A percentile compares a stretch with the other conserved stretches of the same genome.
phyloP scores from a whole-genome alignment of 2,888 invertebrate genomes.

The Sinodicranocentrus sp. region DNA sequence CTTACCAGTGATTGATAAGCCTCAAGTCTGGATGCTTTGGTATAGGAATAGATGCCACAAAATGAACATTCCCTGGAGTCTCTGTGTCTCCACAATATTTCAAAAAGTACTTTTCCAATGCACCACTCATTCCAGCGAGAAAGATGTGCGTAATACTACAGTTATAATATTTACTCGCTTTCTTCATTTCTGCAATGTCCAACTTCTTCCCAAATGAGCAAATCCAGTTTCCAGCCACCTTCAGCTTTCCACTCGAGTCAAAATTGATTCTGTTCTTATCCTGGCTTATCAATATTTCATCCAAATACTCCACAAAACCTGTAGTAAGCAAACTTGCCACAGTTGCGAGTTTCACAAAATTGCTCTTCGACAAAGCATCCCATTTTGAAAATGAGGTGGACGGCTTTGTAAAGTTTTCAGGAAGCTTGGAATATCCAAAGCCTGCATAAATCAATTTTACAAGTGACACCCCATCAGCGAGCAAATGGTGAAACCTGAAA shows the following conservation, averaged over 20 bases:
- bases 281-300: not conserved
- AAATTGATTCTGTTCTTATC: slow-evolving; percentile 24
- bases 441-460: slow-evolving; percentile 37
- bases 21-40: slow-evolving; percentile 38
- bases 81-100: slow-evolving; percentile 22
- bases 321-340: not conserved
- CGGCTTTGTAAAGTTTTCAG: slow-evolving; percentile 13
- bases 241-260: not conserved
- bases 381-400: not conserved
- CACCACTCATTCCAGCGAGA: slow-evolving; percentile 3
- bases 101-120: slow-evolving; percentile 28
- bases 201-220: slow-evolving; percentile 20
- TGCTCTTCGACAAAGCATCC: not conserved
- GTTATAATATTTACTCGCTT: not conserved
- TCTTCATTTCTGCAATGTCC: slow-evolving; percentile 17
- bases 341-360: not conserved
- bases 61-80: slow-evolving; percentile 9
- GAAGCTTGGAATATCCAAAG: slow-evolving; percentile 17
- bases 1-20: slow-evolving; percentile 39
- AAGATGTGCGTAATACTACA: slow-evolving; percentile 41
- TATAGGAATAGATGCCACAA: slow-evolving; percentile 26
- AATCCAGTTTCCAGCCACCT: slow-evolving; percentile 40
- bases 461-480: slow-evolving; percentile 46
- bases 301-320: slow-evolving; percentile 22
- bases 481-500: slow-evolving; percentile 34